Conservation (phyloP, 2,113 vertebrate genomes). For the Salvelinus fontinalis region DNA sequence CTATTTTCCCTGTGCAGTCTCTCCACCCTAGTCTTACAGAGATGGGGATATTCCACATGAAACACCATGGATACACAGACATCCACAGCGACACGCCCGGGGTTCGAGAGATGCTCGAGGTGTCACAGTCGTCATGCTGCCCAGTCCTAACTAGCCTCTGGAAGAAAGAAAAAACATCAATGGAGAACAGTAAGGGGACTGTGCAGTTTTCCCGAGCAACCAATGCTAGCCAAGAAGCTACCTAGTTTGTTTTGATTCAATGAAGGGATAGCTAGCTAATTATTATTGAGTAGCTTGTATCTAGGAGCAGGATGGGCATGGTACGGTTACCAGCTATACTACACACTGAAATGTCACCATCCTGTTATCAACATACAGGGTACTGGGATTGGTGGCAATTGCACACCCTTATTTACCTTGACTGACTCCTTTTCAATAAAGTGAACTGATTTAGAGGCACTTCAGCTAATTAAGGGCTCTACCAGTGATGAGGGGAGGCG, state of each 20-base stretch:
- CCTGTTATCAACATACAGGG: no score
- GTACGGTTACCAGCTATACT: no score
- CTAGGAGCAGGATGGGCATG: no score
- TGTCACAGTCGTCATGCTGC: no score
- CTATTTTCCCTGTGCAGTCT: conserved; percentile 1
- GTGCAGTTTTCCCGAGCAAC: neutral
- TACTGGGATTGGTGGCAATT: neutral
- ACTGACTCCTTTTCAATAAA: neutral
- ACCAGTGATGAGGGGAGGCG: neutral
- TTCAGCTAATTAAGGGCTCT: neutral
- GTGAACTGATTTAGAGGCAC: neutral
- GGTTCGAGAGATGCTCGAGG: conserved; percentile 3
- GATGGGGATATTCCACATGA: conserved; percentile 17
- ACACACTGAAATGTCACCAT: no score
- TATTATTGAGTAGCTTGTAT: neutral
- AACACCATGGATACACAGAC: neutral
- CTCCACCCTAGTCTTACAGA: neutral
- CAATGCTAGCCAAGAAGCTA: neutral
- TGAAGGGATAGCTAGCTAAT: neutral
- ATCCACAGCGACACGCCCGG: neutral
- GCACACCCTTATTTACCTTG: neutral
- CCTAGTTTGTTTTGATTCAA: neutral
- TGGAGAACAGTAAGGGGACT: neutral
- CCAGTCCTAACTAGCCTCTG: neutral
- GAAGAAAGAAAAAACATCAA: neutral